Evolutionary conservation across 2,888 invertebrate species (phyloP), one percentile per base, ranked within the genome.

Genomic region (Conus canariensis): DNA sequence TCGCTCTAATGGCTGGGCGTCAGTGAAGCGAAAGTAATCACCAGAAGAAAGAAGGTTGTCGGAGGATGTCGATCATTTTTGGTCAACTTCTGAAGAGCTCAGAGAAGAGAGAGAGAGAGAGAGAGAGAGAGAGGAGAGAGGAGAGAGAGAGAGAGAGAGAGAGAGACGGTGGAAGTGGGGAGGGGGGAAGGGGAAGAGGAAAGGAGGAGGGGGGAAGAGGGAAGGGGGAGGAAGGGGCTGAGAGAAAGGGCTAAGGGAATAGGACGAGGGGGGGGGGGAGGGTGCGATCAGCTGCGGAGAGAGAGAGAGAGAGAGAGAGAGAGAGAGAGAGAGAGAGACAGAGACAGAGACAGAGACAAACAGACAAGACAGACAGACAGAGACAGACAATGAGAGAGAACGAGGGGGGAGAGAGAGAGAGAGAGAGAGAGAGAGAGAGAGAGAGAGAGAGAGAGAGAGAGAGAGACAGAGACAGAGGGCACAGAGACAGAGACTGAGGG

Each of bases 51-150:
- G n/a, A 59, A 56, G 85, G 59, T 22, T 85, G 85, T n/a, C 85
- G 12, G 9, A 74, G 87, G 58, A 77, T 77, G 87, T 22, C 74
- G 70, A 87, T 56, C 58, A 87, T 70, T 87, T 87, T 56, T n/a
- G 67, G 74, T 56, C 56, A 74, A 19, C 19, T 8, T 74, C 60
- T 22, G 10, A 30, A 77, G 45, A 45, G 45, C 45, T 45, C 45
- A 45, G 45, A 30, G 30, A 30, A 45, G 45, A 45, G 45, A 45
- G 45, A 45, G 45, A 45, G 45, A 45, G 45, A 45, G 45, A 45
- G 45, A 45, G 4, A 45, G 45, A 45, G 45, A 45, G 45, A 45
- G 45, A 45, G 45, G 3, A 3, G 3, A 3, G 3, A 3, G 3
- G 45, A 45, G 45, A 45, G 45, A 45, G 45, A 45, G 45, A 45